Conservation (phyloP, 1,140 invertebrate species). For the Aphaenogaster ashmeadi region DNA sequence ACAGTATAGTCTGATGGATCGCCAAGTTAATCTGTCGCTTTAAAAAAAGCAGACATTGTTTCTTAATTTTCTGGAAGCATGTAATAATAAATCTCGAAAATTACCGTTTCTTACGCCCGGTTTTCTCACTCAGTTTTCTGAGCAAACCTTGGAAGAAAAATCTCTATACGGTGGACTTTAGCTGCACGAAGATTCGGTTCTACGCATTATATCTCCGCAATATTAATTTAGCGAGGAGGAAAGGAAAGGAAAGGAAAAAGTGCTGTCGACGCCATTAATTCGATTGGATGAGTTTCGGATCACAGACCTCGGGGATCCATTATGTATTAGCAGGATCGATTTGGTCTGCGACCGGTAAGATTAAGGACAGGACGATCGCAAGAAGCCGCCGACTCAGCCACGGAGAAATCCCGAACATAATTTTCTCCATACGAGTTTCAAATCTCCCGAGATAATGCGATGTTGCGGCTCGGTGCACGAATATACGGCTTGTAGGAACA, state of each 20-base stretch:
- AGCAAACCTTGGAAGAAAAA: not conserved
- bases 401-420: slow-evolving; percentile 70
- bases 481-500: slow-evolving; percentile 28
- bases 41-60: not conserved
- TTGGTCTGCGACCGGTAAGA: slow-evolving; percentile 50
- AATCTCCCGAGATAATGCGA: slow-evolving; percentile 67
- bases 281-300: slow-evolving; percentile 78
- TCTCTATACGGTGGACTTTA: not conserved
- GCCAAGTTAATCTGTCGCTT: not conserved
- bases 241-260: slow-evolving; percentile 68
- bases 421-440: slow-evolving; percentile 63
- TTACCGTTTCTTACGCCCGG: not conserved
- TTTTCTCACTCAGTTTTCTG: not conserved
- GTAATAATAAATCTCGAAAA: not conserved
- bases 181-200: not conserved
- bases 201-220: slow-evolving; percentile 73
- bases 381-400: slow-evolving; percentile 64
- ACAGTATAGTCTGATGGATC: too few species aligned
- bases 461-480: slow-evolving; percentile 35
- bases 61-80: not conserved
- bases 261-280: slow-evolving; percentile 80
- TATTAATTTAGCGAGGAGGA: slow-evolving; percentile 72
- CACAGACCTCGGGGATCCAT: slow-evolving; percentile 78
- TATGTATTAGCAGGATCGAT: slow-evolving; percentile 80
- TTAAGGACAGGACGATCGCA: slow-evolving; percentile 66